Base-by-base conservation (phyloP, 2,888 invertebrate genomes). In the Diarsia rubi region DNA sequence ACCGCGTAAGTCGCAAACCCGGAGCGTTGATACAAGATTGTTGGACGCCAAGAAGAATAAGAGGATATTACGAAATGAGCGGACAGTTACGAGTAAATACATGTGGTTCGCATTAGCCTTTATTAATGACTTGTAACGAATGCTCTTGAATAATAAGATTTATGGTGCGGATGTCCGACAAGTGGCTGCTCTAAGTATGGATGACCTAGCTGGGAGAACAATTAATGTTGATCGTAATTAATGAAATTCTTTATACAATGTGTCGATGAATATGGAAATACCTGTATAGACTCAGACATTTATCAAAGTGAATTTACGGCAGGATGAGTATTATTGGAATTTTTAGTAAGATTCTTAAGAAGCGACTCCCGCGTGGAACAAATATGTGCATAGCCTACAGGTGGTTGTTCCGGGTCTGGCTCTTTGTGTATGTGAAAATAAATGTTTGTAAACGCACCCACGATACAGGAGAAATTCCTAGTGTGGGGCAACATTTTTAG, bases 111-210 rank as follows among this genome's bases (percentile, higher is more conserved):
- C 73, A 77, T 83, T 73, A 68, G 69, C 19, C n/a, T 76, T 59
- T 84, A 84, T 84, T 84, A 78, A 84, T 85, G 75, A 75, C 76
- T 77, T 84, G 79, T 74, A 83, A 82, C 78, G n/a, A 87, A 88
- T 87, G 80, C 60, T 70, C 72, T 31, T n/a, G 67, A 71, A 47
- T 47, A 73, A 71, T 67, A 72, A 84, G 82, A 82, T 84, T 82
- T 76, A 82, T 84, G 49, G 76, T 70, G 59, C 72, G 65, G 66
- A 73, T 81, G 21, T 76, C 84, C 62, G 57, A 79, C 37, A 27
- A 73, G 19, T 69, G 12, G 42, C 19, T 37, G 57, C 52, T 69
- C 37, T 12, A 12, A 63, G 59, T 78, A 70, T 31, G 37, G 21
- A 57, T 52, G 65, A 44, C 42, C 62, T 44, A 63, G 21, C 78